Conservation (phyloP, 2,113 vertebrate genomes). For the Callocephalon fimbriatum region DNA sequence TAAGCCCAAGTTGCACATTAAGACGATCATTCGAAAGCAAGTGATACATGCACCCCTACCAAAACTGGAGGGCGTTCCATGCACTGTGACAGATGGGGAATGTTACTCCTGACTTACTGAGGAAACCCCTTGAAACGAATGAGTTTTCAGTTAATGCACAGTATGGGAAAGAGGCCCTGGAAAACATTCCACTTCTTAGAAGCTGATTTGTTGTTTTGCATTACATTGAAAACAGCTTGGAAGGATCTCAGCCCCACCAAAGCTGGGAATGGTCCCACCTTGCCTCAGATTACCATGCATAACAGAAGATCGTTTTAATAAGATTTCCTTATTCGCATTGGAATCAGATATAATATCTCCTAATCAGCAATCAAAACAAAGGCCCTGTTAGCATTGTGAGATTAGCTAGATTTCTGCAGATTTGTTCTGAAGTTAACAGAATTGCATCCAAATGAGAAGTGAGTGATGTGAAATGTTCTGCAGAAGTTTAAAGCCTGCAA, state of each 20-base stretch:
- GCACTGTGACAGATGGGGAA: fast-evolving
- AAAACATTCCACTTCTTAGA: not conserved
- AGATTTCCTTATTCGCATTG: not conserved
- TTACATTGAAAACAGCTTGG: fast-evolving
- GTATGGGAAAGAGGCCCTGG: not conserved
- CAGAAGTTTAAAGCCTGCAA: not conserved
- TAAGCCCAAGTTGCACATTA: not conserved
- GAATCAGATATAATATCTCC: not conserved
- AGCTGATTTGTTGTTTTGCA: not conserved
- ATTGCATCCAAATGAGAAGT: not conserved
- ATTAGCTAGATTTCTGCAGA: not conserved
- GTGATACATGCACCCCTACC: not conserved
- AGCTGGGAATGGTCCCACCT: not conserved
- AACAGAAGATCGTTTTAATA: not conserved
- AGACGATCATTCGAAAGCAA: not conserved
- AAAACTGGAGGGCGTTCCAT: not conserved
- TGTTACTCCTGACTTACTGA: not conserved
- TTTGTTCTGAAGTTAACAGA: not conserved
- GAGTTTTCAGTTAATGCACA: not conserved
- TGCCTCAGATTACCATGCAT: fast-evolving
- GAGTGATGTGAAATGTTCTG: not conserved
- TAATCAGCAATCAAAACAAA: not conserved
- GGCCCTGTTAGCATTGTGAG: not conserved
- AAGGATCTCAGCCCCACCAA: not conserved
- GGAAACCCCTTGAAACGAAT: not conserved